Percentiles rank a stretch among this genome's conserved stretches.
These are phyloP conservation scores for Colostygia pectinataria DNA, from an alignment of 2,888 invertebrate species.

Conservation along the genomic window DNA sequence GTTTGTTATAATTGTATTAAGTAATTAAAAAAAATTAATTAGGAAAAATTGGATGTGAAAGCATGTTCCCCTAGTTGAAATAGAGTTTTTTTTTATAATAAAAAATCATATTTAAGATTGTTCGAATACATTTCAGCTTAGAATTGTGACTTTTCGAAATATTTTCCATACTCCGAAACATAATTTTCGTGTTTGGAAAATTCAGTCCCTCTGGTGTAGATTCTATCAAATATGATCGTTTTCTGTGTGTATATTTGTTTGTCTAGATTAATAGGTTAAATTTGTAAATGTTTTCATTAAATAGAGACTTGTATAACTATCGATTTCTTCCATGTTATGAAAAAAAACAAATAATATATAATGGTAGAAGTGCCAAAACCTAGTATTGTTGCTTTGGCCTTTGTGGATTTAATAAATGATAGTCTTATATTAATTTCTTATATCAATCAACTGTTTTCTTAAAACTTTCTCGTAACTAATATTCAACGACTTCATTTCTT, in stretches of 20 bases:
- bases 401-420: neutral
- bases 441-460: neutral
- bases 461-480: neutral
- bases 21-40: conserved; percentile 31
- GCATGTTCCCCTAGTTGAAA: conserved; percentile 20
- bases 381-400: neutral
- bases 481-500: neutral
- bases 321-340: conserved; percentile 41
- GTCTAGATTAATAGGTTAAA: conserved; percentile 73
- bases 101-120: conserved; percentile 10
- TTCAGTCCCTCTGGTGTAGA: conserved; percentile 53
- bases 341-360: conserved; percentile 37
- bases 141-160: neutral
- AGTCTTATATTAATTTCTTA: neutral
- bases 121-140: conserved; percentile 1
- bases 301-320: conserved; percentile 37
- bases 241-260: conserved; percentile 80
- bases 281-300: conserved; percentile 67
- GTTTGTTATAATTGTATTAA: conserved; percentile 62
- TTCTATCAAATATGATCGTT: conserved; percentile 38
- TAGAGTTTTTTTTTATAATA: conserved; percentile 18
- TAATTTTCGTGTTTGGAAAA: conserved; percentile 30
- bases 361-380: conserved; percentile 70
- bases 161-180: conserved; percentile 11
- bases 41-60: conserved; percentile 29